Conservation (phyloP, 2,888 invertebrate species). For the Diaprepes abbreviatus region DNA sequence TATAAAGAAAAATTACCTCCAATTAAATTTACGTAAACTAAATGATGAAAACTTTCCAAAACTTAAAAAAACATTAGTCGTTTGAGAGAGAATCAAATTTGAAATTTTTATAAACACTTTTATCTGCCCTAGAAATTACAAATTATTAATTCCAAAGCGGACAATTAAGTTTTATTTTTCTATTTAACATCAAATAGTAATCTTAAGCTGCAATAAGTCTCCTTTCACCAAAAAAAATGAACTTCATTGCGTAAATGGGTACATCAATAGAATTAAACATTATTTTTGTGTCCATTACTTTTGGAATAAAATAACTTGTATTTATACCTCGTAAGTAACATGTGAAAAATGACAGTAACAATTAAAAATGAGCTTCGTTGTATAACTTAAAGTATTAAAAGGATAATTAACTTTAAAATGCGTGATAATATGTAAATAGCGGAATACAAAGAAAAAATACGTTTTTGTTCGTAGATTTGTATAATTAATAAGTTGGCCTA, state of each 20-base stretch:
- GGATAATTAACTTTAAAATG: slow-evolving; percentile 17
- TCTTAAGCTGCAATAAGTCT: not conserved
- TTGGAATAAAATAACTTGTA: no score
- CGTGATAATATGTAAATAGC: slow-evolving; percentile 15
- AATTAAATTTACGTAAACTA: no score
- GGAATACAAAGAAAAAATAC: slow-evolving; percentile 33
- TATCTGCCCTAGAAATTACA: no score
- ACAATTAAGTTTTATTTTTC: not conserved
- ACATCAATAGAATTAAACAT: not conserved
- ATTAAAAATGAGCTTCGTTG: slow-evolving; percentile 30
- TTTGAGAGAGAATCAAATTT: no score
- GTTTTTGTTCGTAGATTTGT: slow-evolving; percentile 10
- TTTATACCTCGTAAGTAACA: slow-evolving; percentile 4
- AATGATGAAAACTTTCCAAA: no score
- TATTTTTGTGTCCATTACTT: no score
- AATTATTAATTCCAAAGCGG: not conserved
- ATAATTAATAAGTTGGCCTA: slow-evolving; percentile 18
- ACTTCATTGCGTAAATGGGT: no score
- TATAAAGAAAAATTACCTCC: no score
- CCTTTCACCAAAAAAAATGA: no score
- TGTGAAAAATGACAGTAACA: slow-evolving; percentile 26
- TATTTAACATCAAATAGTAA: not conserved
- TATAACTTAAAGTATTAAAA: slow-evolving; percentile 18
- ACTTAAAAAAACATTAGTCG: no score
- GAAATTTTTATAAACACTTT: no score